Base-by-base conservation (phyloP, 2,888 invertebrate species). In the Pedicia rivosa region DNA sequence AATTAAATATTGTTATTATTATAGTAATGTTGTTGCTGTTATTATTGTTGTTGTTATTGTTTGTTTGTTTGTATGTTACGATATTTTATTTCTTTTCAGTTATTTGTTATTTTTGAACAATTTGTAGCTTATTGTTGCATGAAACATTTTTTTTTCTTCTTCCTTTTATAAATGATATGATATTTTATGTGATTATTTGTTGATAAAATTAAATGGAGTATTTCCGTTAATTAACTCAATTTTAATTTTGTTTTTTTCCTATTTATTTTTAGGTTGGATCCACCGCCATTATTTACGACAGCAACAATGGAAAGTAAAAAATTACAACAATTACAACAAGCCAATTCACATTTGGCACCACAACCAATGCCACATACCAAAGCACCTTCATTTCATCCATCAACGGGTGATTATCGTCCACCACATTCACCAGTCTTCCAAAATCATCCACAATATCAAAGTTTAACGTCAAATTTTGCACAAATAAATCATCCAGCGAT, bases 261-360 rank as follows among this genome's bases (percentile, higher is more conserved):
- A 15, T 33, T 28, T 38, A 16, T n/a, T 38, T 55, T 12, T 63
- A 78, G 78, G 78, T 68, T 78, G 64, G 78, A 78, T 56, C 75
- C 77, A 53, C 75, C 78, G 47, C 68, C 70, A 54, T 65, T 73
- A 46, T 73, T 72, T 54, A 63, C 59, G 59, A 66, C 62, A 55
- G 66, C 64, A 49, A 64, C 63, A 55, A 77, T 77, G 76, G 77
- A 78, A 59, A 70, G 69, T 56, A 77, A 77, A 57, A 68, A 67
- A 58, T 70, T 68, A 46, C 61, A 61, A 40, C 60, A 59, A 39
- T 38, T 61, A 46, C 61, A 60, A 48, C 57, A 59, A 42, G 54
- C 53, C 36, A 52, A 55, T 24, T 53, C 55, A 13, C 48, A 48
- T 47, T 36, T 68, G 50, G 48, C 57, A 41, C 53, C 56, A 22